Evolutionary conservation across 1,140 invertebrate genomes (phyloP), one percentile per base, ranked within the genome.

Genomic region (Achroia grisella): DNA sequence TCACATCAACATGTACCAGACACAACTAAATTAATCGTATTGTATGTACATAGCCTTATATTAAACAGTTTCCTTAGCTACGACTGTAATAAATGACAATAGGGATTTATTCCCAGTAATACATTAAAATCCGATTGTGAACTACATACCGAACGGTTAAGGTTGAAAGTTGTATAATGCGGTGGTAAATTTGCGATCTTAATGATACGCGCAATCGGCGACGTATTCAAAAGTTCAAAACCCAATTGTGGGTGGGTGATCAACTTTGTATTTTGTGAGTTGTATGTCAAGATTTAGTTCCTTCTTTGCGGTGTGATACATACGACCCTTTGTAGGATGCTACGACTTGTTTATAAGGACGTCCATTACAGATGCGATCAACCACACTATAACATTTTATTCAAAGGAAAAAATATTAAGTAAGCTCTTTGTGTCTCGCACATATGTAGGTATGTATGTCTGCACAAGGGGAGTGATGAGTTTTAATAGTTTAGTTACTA

Each of bases 51-150:
- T 61, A 69, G 53, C 62, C 65, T 61, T 66, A 67, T 67, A 71
- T 70, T 70, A 63, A 63, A 72, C 59, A 66, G 60, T 70, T 72
- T 71, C 64, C 62, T 65, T 67, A 69, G 60, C 56, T 51, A 49
- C 46, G 48, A 54, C 54, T 58, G 47, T 70, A 71, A 71, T 66
- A 75, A 71, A 71, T 71, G 69, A 72, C 67, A 64, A 62, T 66
- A 61, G 60, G 55, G 56, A 72, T 64, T 68, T 68, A 64, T 75
- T 68, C 50, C 34, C 51, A 44, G 48, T 37, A 27, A 37, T 10
- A 6, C 6, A n/a, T 8, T 30, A 8, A 14, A 35, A 3, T 27
- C 28, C 28, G 39, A 67, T 52, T 45, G 14, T 56, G 12, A 57
- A 56, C 59, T 56, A 8, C 69, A 63, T 1, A n/a, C 23, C 8